Percentiles rank a stretch among this genome's conserved stretches.
These are phyloP conservation scores for Cyanistes caeruleus DNA, from an alignment of 2,113 vertebrate species.

Conservation along the genomic window DNA sequence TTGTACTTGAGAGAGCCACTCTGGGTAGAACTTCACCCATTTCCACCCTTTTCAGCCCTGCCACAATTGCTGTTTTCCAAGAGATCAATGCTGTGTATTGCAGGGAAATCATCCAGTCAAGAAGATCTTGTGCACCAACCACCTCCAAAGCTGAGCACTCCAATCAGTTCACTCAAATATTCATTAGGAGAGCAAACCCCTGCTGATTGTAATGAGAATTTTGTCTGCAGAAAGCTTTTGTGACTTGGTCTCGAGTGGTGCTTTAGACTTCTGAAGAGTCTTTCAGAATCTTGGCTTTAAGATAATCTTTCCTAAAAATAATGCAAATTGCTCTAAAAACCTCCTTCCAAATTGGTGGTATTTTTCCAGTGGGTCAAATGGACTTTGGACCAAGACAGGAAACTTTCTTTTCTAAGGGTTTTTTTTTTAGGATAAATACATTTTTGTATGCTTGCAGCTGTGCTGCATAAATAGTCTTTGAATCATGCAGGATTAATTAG, in stretches of 20 bases:
- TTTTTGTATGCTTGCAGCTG: not conserved
- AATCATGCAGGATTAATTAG: not conserved
- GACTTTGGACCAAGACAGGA: not conserved
- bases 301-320: conserved; percentile 35
- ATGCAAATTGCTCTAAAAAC: conserved; percentile 2
- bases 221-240: conserved; percentile 50
- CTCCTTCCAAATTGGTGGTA: not conserved
- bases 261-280: conserved; percentile 14
- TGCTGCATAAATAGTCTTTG: not conserved
- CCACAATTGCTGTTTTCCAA: conserved; percentile 9
- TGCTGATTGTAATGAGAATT: conserved; percentile 64
- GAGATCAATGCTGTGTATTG: not conserved
- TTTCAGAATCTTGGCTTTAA: conserved; percentile 26
- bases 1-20: not conserved
- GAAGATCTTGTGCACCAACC: not conserved
- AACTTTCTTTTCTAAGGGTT: not conserved
- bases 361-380: not conserved
- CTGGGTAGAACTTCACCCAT: not conserved
- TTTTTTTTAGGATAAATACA: not conserved
- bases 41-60: not conserved
- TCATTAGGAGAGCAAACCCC: conserved; percentile 44
- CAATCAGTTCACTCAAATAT: conserved; percentile 60
- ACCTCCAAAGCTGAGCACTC: conserved; percentile 11
- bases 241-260: conserved; percentile 1
- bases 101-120: conserved; percentile 2